Evolutionary conservation across 2,113 vertebrate genomes (phyloP).

Genomic region (Zosterops japonicus): DNA sequence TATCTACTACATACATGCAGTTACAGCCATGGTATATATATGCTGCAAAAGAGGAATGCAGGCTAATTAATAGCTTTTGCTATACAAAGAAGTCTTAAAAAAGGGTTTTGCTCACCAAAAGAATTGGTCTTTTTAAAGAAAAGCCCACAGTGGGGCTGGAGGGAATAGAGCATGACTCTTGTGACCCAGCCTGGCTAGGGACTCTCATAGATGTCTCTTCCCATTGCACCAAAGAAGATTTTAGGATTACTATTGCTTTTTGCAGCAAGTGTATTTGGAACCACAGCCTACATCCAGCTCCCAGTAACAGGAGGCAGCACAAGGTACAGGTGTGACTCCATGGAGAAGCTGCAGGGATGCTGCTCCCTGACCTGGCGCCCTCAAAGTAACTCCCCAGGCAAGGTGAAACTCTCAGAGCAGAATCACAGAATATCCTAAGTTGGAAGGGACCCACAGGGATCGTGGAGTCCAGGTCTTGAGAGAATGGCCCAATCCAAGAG

Average conservation of each 20-base stretch:
- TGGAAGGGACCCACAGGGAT: not conserved
- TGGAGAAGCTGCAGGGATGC: accelerated
- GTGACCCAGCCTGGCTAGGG: not conserved
- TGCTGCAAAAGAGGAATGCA: not conserved
- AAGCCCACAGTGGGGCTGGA: accelerated
- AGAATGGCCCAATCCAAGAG: not conserved
- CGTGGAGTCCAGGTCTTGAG: not conserved
- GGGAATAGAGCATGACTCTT: not conserved
- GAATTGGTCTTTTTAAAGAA: not conserved
- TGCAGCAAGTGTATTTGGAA: not conserved
- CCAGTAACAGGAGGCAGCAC: not conserved
- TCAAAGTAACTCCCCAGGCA: not conserved
- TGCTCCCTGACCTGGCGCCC: too few species aligned
- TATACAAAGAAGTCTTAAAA: not conserved
- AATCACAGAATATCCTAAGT: not conserved
- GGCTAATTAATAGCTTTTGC: not conserved
- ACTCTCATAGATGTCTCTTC: not conserved
- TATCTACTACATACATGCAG: not conserved
- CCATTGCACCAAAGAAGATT: not conserved
- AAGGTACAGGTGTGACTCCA: not conserved
- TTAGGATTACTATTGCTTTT: not conserved
- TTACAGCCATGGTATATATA: not conserved
- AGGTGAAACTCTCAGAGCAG: not conserved
- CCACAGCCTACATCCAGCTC: not conserved
- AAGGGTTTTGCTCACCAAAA: not conserved